Evolutionary conservation across 2,888 invertebrate genomes (phyloP).

Genomic region (Cynaeus angustus): DNA sequence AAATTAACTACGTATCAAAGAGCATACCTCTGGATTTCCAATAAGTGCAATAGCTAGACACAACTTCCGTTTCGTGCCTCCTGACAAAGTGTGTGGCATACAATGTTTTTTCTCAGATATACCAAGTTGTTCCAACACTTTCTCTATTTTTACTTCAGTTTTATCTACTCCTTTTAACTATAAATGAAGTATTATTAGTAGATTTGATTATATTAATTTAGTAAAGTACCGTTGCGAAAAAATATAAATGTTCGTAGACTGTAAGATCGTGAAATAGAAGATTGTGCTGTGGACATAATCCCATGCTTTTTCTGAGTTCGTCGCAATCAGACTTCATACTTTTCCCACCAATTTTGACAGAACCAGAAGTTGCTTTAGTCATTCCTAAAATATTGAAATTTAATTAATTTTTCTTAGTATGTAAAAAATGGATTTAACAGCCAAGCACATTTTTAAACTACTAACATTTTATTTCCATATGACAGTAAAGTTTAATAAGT

Average conservation of each 20-base stretch:
- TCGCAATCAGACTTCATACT: conserved; percentile 80
- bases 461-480: too few species aligned
- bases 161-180: conserved; percentile 7
- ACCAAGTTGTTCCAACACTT: conserved; percentile 75
- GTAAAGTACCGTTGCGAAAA: conserved; percentile 83
- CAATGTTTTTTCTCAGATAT: conserved; percentile 78
- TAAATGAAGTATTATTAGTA: conserved; percentile 4
- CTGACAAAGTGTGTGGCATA: conserved; percentile 81
- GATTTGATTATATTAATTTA: too few species aligned
- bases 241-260: conserved; percentile 85
- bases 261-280: conserved; percentile 88
- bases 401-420: too few species aligned
- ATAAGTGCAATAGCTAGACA: conserved; percentile 90
- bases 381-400: conserved; percentile 77
- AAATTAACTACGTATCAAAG: too few species aligned
- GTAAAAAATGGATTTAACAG: too few species aligned
- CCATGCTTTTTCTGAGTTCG: conserved; percentile 82
- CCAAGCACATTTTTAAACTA: too few species aligned
- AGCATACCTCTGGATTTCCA: conserved; percentile 79
- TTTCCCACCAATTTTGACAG: conserved; percentile 80
- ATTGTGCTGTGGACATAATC: conserved; percentile 94
- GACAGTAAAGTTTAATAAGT: too few species aligned
- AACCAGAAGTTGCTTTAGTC: conserved; percentile 80
- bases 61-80: conserved; percentile 93
- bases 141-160: conserved; percentile 71